A percentile compares a stretch with the other conserved stretches of the same genome.
Evolutionary conservation across 2,888 invertebrate species (phyloP).

Genomic region (Pantelozetes paolii): DNA sequence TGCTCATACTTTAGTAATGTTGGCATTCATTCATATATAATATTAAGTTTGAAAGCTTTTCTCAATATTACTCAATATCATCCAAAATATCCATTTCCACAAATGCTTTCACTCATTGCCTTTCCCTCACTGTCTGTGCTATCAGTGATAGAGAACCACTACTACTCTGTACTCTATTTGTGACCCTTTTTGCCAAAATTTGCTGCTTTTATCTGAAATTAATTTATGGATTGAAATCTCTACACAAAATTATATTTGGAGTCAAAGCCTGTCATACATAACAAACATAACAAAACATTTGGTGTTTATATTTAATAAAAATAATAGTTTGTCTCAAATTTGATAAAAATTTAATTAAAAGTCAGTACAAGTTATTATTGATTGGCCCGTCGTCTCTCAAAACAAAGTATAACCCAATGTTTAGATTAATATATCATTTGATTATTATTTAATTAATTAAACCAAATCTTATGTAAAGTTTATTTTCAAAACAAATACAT

Average conservation of each 20-base stretch:
- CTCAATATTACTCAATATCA: no score
- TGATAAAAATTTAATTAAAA: slow-evolving; percentile 30
- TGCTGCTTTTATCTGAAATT: slow-evolving; percentile 27
- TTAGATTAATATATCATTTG: slow-evolving; percentile 9
- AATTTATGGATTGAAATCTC: slow-evolving; percentile 29
- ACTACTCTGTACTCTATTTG: slow-evolving; percentile 4
- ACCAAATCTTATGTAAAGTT: slow-evolving; percentile 6
- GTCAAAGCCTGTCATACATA: slow-evolving; percentile 1
- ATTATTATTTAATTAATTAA: slow-evolving; percentile 7
- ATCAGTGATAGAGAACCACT: background rate
- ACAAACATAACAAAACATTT: background rate
- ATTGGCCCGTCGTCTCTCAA: background rate
- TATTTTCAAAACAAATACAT: slow-evolving; percentile 15
- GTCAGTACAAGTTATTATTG: background rate
- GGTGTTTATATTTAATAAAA: slow-evolving; percentile 12
- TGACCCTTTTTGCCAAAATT: slow-evolving; percentile 22
- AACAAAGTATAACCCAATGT: background rate
- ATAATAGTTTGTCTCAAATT: slow-evolving; percentile 23
- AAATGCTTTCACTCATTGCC: background rate
- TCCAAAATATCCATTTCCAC: slow-evolving; percentile 13
- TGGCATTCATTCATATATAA: slow-evolving; percentile 27
- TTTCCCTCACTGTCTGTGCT: slow-evolving; percentile 1
- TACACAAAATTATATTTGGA: background rate
- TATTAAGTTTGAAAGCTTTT: slow-evolving; percentile 31
- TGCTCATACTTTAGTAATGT: slow-evolving; percentile 7